phyloP scores from a whole-genome alignment of 1,140 invertebrate genomes.

The Lysiphlebus fabarum region DNA sequence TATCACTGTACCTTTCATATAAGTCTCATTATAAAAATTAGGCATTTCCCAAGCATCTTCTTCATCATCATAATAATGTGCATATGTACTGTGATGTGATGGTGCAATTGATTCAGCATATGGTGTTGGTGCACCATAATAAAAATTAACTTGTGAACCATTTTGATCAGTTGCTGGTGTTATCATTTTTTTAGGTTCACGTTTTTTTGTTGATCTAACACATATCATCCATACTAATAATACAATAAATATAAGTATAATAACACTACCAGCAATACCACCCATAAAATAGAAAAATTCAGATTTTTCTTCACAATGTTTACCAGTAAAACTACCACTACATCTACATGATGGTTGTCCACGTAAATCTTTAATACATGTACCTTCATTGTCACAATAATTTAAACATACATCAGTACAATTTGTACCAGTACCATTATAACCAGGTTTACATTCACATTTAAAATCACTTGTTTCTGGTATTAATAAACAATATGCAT shows the following conservation, averaged over 20 bases:
- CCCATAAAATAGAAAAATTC: slow-evolving; percentile 93
- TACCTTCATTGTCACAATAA: slow-evolving; percentile 88
- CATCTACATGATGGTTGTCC: slow-evolving; percentile 84
- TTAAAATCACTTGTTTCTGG: slow-evolving; percentile 82
- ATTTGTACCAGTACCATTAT: slow-evolving; percentile 80
- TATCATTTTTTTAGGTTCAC: slow-evolving; percentile 84
- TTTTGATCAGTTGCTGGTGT: slow-evolving; percentile 83
- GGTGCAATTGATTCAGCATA: slow-evolving; percentile 93
- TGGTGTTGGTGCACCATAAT: slow-evolving; percentile 86
- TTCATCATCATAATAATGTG: slow-evolving; percentile 91
- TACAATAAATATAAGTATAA: slow-evolving; percentile 87
- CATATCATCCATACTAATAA: slow-evolving; percentile 97
- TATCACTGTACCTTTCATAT: slow-evolving; percentile 77
- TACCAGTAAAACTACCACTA: slow-evolving; percentile 88
- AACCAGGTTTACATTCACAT: slow-evolving; percentile 92
- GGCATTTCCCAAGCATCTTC: slow-evolving; percentile 97
- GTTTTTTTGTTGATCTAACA: slow-evolving; percentile 79
- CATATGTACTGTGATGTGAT: slow-evolving; percentile 91
- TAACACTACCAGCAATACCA: slow-evolving; percentile 86
- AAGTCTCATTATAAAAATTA: slow-evolving; percentile 95
- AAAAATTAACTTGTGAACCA: slow-evolving; percentile 92
- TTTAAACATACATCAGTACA: slow-evolving; percentile 83
- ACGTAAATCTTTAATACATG: slow-evolving; percentile 81
- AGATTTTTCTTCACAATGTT: slow-evolving; percentile 84
- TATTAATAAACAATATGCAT: slow-evolving; percentile 85